These are phyloP conservation scores for Trinectes maculatus DNA, from an alignment of 2,113 vertebrate genomes.

Conservation along the genomic window DNA sequence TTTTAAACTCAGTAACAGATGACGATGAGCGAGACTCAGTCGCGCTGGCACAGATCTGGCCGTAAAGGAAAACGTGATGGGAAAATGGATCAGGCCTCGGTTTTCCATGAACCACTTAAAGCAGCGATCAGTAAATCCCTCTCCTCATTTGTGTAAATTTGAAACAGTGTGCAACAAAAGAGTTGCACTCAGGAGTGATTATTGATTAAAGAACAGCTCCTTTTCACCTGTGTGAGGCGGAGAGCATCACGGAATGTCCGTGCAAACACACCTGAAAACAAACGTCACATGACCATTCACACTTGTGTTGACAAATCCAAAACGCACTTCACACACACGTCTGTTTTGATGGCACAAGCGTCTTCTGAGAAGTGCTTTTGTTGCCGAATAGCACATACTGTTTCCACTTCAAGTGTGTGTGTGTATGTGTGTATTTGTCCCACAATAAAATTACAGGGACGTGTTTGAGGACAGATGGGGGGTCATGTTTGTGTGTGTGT, in stretches of 20 bases:
- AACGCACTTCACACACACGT: background rate
- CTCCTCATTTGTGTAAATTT: background rate
- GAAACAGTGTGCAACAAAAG: background rate
- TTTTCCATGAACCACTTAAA: background rate
- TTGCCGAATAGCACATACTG: too few species aligned
- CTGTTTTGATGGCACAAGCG: background rate
- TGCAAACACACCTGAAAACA: too few species aligned
- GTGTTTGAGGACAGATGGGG: background rate
- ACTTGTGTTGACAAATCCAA: too few species aligned
- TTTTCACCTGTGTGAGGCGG: background rate
- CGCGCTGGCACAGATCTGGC: background rate
- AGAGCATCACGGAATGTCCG: too few species aligned
- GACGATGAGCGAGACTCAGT: background rate
- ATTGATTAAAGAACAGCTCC: background rate
- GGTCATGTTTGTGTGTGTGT: constrained; percentile 28
- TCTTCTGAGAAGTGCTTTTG: constrained; percentile 5
- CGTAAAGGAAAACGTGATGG: too few species aligned
- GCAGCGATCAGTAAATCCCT: background rate
- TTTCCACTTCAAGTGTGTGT: too few species aligned
- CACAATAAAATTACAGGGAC: constrained; percentile 49
- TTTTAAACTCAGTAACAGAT: too few species aligned
- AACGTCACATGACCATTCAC: too few species aligned
- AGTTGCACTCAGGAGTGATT: background rate
- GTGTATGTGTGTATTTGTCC: constrained; percentile 15
- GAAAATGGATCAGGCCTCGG: background rate